Evolutionary conservation across 2,113 vertebrate genomes (phyloP), one percentile per base, ranked within the genome.

Genomic region (Glaucomys volans): DNA sequence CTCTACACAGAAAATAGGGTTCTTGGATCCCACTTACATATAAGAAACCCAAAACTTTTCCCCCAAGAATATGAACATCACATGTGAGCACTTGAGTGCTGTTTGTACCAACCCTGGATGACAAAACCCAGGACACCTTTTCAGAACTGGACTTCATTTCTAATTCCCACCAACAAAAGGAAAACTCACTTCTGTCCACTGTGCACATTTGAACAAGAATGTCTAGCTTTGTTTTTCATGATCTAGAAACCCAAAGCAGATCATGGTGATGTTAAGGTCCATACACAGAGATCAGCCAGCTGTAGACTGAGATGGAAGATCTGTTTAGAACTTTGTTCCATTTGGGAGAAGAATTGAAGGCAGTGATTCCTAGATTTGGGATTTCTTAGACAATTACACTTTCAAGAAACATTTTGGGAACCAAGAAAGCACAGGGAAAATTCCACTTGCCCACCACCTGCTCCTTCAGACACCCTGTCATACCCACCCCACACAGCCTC

Each of bases 271-370:
- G 3, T 47, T 86, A 69, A 47, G 30, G 42, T 6, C 32, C 11
- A 47, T 1, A 14, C 8, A 42, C 16, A 94, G 42, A 74, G 26
- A 17, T 11, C 1, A 24, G 22, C 62, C 37, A 35, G 54, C 40
- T 87, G 20, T 5, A 72, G 44, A 22, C 7, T 28, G 16, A 62
- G 8, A 71, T 66, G 6, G 42, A 1, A 28, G 1, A 2, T 69
- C 26, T n/a, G 24, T 28, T 37, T 52, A 37, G 54, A 50, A 44
- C 9, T 96, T 77, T 30, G 50, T 30, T 92, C 37, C 66, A 66
- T 30, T 87, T 30, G 40, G 64, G 59, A 57, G 50, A 87, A 75
- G 50, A 95, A 82, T 50, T 72, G 94, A 97, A 95, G 42, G 40
- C 71, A 88, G 52, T 52, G 72, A 82, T 83, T 62, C 62, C 54